phyloP scores from a whole-genome alignment of 2,888 invertebrate species.

The Ichneumoninae sp. region DNA sequence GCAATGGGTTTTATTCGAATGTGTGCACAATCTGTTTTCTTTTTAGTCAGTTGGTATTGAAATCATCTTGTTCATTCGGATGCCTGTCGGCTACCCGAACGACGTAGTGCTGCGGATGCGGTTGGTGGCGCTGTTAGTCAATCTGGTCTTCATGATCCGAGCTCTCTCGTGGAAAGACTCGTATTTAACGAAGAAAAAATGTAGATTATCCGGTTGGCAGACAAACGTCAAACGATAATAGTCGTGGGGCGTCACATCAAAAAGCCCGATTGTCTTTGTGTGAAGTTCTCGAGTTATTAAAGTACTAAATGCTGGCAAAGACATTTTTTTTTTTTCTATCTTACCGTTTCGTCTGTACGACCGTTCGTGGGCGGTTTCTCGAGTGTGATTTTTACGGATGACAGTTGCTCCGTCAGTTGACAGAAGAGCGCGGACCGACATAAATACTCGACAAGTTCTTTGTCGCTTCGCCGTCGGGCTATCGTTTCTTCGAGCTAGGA shows the following conservation, averaged over 20 bases:
- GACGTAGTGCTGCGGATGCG: not conserved
- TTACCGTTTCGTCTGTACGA: conserved; percentile 26
- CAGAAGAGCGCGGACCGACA: conserved; percentile 54
- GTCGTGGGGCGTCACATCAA: not conserved
- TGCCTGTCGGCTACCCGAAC: no score
- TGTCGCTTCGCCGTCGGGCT: not conserved
- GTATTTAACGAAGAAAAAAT: conserved; percentile 72
- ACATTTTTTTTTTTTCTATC: conserved; percentile 3
- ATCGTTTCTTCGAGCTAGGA: conserved; percentile 36
- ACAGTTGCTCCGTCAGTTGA: conserved; percentile 37
- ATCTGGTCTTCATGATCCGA: conserved; percentile 65
- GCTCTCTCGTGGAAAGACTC: conserved; percentile 70
- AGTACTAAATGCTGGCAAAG: not conserved
- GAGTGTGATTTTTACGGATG: conserved; percentile 44
- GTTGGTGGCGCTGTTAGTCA: not conserved
- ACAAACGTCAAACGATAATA: conserved; percentile 43
- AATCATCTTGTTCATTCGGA: no score
- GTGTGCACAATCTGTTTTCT: no score
- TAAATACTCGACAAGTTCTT: conserved; percentile 52
- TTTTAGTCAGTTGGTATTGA: no score
- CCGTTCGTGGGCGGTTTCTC: conserved; percentile 61
- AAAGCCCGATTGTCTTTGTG: not conserved
- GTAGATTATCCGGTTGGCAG: conserved; percentile 71
- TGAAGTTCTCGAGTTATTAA: not conserved
- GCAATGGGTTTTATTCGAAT: no score